Evolutionary conservation across 1,140 invertebrate genomes (phyloP).

Genomic region (Lysiphlebus fabarum): DNA sequence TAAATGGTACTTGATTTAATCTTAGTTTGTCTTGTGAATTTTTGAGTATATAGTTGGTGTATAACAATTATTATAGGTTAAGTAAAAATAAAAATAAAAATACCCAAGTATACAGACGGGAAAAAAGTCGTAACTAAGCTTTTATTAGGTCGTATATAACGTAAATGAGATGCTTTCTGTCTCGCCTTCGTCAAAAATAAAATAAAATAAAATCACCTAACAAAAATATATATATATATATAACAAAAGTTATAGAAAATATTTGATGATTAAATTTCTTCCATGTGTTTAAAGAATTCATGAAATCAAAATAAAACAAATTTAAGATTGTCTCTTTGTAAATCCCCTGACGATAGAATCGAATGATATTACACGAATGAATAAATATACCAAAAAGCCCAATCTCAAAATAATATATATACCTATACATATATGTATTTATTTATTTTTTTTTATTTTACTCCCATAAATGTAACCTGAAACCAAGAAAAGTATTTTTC

Average conservation of each 20-base stretch:
- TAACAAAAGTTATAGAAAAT: conserved; percentile 32
- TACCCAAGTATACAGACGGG: conserved; percentile 19
- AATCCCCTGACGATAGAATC: conserved; percentile 19
- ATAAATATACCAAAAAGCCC: conserved; percentile 14
- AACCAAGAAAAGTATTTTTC: too few species aligned
- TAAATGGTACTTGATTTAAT: too few species aligned
- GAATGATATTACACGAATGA: conserved; percentile 23
- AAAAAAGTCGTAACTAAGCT: conserved; percentile 47
- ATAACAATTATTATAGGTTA: too few species aligned
- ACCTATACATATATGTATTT: too few species aligned
- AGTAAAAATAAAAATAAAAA: too few species aligned
- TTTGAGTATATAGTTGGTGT: too few species aligned
- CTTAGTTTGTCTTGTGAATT: too few species aligned
- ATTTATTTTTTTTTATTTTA: background rate
- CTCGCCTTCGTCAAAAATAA: conserved; percentile 48
- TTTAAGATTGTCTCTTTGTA: background rate
- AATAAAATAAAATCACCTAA: conserved; percentile 42
- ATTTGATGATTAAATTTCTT: background rate
- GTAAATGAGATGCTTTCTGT: conserved; percentile 47
- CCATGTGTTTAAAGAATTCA: background rate
- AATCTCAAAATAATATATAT: background rate
- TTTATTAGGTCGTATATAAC: conserved; percentile 54
- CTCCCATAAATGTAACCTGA: background rate
- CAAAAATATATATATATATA: conserved; percentile 31
- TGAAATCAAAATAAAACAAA: background rate